A percentile compares a stretch with the other conserved stretches of the same genome.
phyloP scores from a whole-genome alignment of 2,888 invertebrate species.

The Formica aserva region DNA sequence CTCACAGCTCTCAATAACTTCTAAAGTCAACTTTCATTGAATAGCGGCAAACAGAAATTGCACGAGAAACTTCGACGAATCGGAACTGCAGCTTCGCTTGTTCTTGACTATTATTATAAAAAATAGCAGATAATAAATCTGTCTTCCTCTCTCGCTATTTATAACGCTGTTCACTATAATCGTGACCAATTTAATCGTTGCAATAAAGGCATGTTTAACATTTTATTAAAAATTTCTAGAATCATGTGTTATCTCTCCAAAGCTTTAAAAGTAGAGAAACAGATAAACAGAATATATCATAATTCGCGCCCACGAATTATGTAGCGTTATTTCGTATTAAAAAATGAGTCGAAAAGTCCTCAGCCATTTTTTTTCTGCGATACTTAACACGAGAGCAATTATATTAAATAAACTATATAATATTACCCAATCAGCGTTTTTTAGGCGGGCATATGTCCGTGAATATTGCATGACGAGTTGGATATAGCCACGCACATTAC shows the following conservation, averaged over 20 bases:
- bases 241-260: background rate
- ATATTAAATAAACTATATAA: background rate
- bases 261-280: background rate
- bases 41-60: background rate
- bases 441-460: background rate
- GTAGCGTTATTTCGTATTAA: background rate
- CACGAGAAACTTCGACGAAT: slow-evolving; percentile 22
- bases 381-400: background rate
- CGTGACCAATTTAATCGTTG: background rate
- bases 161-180: background rate
- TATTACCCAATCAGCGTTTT: background rate
- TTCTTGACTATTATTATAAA: background rate
- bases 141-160: background rate
- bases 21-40: slow-evolving; percentile 36
- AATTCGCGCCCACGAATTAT: background rate
- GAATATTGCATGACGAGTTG: background rate
- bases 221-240: background rate
- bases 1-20: slow-evolving; percentile 26
- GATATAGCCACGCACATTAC: background rate
- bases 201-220: background rate
- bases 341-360: background rate
- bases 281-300: background rate
- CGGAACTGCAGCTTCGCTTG: background rate
- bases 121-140: slow-evolving; percentile 1
- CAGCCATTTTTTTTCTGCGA: background rate